A percentile compares a stretch with the other conserved stretches of the same genome.
Conservation (phyloP, 2,797 vertebrate genomes). For the Monodelphis domestica region DNA sequence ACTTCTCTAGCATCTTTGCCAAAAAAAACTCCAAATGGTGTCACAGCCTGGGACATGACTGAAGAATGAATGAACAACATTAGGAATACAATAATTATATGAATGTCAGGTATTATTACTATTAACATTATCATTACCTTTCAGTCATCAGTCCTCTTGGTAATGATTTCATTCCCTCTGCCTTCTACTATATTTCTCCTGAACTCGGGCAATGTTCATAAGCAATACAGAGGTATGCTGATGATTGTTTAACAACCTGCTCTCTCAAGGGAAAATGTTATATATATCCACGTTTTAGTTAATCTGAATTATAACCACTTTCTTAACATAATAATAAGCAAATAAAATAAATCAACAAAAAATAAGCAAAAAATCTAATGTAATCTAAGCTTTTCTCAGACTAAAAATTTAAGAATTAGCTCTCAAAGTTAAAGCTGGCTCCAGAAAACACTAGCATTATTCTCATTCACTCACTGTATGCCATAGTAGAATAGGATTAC, state of each 20-base stretch:
- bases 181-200: no score
- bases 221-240: not conserved
- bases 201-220: not conserved
- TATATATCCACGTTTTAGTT: not conserved
- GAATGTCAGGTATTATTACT: not conserved
- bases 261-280: not conserved
- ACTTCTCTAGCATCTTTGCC: no score
- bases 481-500: not conserved
- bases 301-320: not conserved
- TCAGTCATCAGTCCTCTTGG: not conserved
- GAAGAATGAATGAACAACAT: no score
- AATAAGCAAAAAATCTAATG: not conserved
- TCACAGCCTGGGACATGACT: no score
- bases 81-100: no score
- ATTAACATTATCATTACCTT: not conserved
- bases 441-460: not conserved
- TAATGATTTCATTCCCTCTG: not conserved
- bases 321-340: no score
- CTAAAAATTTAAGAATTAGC: not conserved
- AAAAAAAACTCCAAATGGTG: no score
- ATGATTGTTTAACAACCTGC: not conserved
- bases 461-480: not conserved
- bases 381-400: not conserved
- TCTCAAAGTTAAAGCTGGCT: not conserved
- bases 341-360: not conserved